phyloP scores from a whole-genome alignment of 1,140 invertebrate genomes.

The Leptopilina clavipes region DNA sequence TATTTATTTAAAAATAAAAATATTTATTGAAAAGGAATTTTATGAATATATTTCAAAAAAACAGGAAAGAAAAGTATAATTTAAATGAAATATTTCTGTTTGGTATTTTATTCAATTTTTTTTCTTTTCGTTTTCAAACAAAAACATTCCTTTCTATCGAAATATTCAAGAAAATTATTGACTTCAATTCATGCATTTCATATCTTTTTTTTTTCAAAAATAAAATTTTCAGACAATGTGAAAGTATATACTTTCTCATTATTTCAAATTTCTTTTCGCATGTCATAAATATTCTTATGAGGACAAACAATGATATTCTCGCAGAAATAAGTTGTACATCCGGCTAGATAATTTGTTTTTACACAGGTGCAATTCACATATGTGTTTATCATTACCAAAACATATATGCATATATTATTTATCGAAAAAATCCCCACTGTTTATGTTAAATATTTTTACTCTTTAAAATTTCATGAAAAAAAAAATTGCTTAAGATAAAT shows the following conservation, averaged over 20 bases:
- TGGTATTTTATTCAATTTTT: too few relatives aligned
- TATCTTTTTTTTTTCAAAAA: background rate
- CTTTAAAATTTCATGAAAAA: too few relatives aligned
- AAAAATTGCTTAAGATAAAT: too few relatives aligned
- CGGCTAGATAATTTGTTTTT: slow-evolving; percentile 2
- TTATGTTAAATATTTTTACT: too few relatives aligned
- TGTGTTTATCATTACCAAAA: background rate
- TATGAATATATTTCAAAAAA: too few relatives aligned
- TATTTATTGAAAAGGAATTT: too few relatives aligned
- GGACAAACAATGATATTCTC: background rate
- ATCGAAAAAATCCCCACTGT: background rate
- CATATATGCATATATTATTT: background rate
- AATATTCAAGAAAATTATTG: too few relatives aligned
- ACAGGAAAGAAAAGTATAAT: too few relatives aligned
- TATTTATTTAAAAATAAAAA: background rate
- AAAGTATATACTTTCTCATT: background rate
- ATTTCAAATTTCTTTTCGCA: background rate
- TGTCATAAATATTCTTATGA: slow-evolving; percentile 1
- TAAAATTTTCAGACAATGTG: background rate
- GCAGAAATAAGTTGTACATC: slow-evolving; percentile 16
- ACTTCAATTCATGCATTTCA: background rate
- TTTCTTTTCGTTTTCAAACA: background rate
- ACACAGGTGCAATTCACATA: background rate
- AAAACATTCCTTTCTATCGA: too few relatives aligned
- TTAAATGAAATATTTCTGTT: too few relatives aligned